Evolutionary conservation across 2,888 invertebrate genomes (phyloP), one percentile per base, ranked within the genome.

Genomic region (Boloria selene): DNA sequence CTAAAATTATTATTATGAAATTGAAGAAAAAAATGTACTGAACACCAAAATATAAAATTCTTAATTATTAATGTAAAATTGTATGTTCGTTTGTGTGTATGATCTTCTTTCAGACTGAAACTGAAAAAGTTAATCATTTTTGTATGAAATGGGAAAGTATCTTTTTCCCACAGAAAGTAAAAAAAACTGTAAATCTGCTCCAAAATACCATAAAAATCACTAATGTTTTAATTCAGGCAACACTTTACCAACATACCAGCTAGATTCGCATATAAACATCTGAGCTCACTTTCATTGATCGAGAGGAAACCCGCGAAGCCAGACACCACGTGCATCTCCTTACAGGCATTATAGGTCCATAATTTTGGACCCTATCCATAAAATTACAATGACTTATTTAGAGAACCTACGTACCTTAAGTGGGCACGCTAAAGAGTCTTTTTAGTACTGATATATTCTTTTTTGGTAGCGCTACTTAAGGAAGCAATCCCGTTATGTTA

Each of bases 351-450:
- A 68, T 75, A 75, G 75, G 73, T 76, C 89, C 90, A 89, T 89
- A 88, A 85, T 84, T 90, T 88, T 87, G 89, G 89, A 79, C 79
- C 78, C 87, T 76, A 86, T 83, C 87, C 88, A 86, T 88, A 87
- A 76, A 82, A 82, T 80, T 82, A 67, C 69, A 77, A 76, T 74
- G 75, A 77, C 87, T 74, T 87, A 87, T 85, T 85, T 84, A 86
- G 86, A 74, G 72, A 70, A 79, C 79, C 86, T 84, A 76, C 63
- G 80, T 84, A 86, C 80, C 86, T 84, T 84, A 86, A 84, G 77
- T 71, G 84, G 84, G 73, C 64, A 70, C 75, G 79, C 77, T 81
- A 82, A 84, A 87, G 85, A 85, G 80, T 78, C 81, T 82, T 80
- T 80, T 83, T 83, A 84, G 85, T 77, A 75, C 76, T 75, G 79